These are phyloP conservation scores for Mystacornis crossleyi DNA, from an alignment of 2,113 vertebrate genomes.

Conservation along the genomic window DNA sequence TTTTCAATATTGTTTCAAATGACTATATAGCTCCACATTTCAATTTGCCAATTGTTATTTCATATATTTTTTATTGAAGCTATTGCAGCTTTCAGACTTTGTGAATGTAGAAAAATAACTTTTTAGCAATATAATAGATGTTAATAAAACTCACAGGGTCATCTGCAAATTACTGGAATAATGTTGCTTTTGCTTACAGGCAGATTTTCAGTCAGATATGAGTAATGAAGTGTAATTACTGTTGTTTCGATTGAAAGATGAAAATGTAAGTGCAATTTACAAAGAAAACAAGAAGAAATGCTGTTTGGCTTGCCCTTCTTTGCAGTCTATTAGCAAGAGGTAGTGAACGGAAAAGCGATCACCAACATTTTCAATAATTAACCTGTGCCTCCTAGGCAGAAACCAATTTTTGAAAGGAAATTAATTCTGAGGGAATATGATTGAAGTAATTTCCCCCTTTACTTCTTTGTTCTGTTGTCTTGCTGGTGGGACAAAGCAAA, in stretches of 20 bases:
- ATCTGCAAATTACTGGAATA: conserved; percentile 49
- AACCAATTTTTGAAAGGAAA: conserved; percentile 37
- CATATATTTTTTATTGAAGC: background rate
- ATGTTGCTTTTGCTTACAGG: conserved; percentile 40
- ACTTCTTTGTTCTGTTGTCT: background rate
- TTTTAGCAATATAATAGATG: background rate
- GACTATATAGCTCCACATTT: background rate
- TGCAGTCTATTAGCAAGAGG: background rate
- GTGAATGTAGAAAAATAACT: background rate
- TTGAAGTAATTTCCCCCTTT: background rate
- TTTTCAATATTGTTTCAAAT: background rate
- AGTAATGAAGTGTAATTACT: conserved; percentile 50
- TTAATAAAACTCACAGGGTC: conserved; percentile 18
- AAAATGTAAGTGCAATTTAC: conserved; percentile 24
- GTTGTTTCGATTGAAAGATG: conserved; percentile 9
- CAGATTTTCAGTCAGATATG: conserved; percentile 36
- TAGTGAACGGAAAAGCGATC: background rate
- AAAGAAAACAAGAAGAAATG: conserved; percentile 5
- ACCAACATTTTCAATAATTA: conserved; percentile 29
- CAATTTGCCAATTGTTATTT: background rate
- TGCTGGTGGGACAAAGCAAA: background rate
- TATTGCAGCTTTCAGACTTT: background rate
- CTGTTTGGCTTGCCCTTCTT: background rate
- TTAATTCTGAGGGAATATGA: background rate
- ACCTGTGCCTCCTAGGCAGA: conserved; percentile 1